These are phyloP conservation scores for Cistogaster globosa DNA, from an alignment of 2,888 invertebrate genomes.

Conservation along the genomic window DNA sequence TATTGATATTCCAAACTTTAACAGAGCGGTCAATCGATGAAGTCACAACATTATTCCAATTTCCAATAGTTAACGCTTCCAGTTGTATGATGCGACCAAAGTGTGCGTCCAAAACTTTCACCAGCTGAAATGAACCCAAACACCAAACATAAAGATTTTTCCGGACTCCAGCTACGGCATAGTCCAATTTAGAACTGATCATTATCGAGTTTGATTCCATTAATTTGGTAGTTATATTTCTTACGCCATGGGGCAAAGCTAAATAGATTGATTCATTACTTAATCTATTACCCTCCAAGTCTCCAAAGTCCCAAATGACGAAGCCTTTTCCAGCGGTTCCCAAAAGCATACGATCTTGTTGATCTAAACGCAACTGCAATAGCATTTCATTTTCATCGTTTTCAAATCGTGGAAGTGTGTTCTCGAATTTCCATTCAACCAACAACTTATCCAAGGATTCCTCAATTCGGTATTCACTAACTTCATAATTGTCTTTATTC, in stretches of 20 bases:
- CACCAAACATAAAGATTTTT: conserved; percentile 98
- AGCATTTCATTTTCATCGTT: conserved; percentile 90
- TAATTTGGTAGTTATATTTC: conserved; percentile 96
- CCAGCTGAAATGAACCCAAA: conserved; percentile 89
- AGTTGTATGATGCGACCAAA: conserved; percentile 97
- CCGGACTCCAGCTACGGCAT: conserved; percentile 97
- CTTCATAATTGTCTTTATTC: conserved; percentile 85
- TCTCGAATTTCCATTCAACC: conserved; percentile 85
- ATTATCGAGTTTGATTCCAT: conserved; percentile 95
- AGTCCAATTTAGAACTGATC: conserved; percentile 94
- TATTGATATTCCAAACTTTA: conserved; percentile 98
- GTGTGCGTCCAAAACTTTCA: conserved; percentile 97
- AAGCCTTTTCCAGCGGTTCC: conserved; percentile 94
- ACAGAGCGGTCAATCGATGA: conserved; percentile 98
- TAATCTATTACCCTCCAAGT: conserved; percentile 81
- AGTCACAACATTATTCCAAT: conserved; percentile 97
- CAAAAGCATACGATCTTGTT: conserved; percentile 90
- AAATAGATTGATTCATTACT: conserved; percentile 86
- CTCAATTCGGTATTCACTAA: conserved; percentile 76
- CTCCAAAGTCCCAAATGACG: conserved; percentile 90
- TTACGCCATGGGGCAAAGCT: conserved; percentile 91
- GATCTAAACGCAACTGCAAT: conserved; percentile 92
- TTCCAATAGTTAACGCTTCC: conserved; percentile 92
- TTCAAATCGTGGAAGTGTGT: conserved; percentile 86
- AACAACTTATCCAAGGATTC: conserved; percentile 1